Percentiles rank a stretch among this genome's conserved stretches.
phyloP scores from a whole-genome alignment of 2,888 invertebrate species.

The Dryococelus australis region DNA sequence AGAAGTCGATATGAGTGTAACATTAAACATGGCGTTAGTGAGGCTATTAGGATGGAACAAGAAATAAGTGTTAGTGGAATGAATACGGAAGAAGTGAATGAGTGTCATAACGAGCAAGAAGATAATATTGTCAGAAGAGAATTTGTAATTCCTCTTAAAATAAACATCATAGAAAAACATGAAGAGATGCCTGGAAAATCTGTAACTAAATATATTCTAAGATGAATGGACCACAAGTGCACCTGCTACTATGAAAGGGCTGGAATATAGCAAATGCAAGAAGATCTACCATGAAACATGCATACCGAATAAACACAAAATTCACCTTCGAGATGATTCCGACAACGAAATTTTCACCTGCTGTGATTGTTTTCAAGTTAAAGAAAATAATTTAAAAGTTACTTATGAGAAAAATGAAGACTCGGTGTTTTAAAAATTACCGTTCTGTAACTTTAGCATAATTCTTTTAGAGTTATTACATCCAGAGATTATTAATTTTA shows the following conservation, averaged over 20 bases:
- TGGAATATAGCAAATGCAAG: background rate
- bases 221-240: background rate
- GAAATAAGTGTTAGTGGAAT: too few species aligned
- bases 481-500: background rate
- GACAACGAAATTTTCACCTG: constrained; percentile 19
- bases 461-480: background rate
- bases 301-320: constrained; percentile 24
- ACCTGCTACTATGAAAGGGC: background rate
- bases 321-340: constrained; percentile 19
- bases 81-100: too few species aligned
- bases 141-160: too few species aligned
- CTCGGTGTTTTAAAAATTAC: background rate
- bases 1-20: too few species aligned
- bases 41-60: too few species aligned
- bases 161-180: background rate
- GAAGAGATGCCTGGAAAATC: background rate
- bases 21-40: too few species aligned
- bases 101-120: too few species aligned
- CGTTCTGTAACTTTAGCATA: background rate
- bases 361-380: constrained; percentile 26
- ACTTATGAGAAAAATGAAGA: background rate
- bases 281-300: background rate
- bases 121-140: too few species aligned
- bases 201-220: background rate
- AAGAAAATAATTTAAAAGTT: background rate